A percentile compares a stretch with the other conserved stretches of the same genome.
Evolutionary conservation across 2,113 vertebrate species (phyloP).

Genomic region (Chionomys nivalis): DNA sequence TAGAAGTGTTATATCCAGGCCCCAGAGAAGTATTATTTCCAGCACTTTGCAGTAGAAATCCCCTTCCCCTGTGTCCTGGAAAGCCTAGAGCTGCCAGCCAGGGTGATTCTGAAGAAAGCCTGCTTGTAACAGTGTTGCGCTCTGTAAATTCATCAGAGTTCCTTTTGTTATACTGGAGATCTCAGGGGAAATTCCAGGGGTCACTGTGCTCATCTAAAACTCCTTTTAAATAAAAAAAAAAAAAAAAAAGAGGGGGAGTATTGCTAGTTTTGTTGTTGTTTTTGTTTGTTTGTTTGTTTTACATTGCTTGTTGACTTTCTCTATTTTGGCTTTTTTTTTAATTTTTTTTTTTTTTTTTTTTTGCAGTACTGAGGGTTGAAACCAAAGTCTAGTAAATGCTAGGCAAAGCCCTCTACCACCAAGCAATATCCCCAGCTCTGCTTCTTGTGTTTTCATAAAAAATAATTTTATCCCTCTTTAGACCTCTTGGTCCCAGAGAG

Average conservation of each 20-base stretch:
- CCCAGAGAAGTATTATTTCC: background rate
- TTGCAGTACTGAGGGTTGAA: background rate
- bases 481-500: background rate
- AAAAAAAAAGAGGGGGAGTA: background rate
- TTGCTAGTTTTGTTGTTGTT: too few relatives aligned
- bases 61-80: conserved; percentile 17
- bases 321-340: background rate
- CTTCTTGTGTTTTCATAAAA: background rate
- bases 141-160: background rate
- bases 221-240: background rate
- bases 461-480: background rate
- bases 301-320: background rate
- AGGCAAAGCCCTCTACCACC: background rate
- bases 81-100: background rate
- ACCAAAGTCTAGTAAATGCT: too few relatives aligned
- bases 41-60: background rate
- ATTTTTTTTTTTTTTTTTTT: background rate
- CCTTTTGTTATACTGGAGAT: background rate
- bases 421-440: background rate
- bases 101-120: background rate
- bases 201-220: background rate
- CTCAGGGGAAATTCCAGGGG: background rate
- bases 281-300: background rate
- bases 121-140: background rate
- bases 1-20: background rate